These are phyloP conservation scores for Platichthys stellatus DNA, from an alignment of 2,113 vertebrate genomes.

Conservation along the genomic window DNA sequence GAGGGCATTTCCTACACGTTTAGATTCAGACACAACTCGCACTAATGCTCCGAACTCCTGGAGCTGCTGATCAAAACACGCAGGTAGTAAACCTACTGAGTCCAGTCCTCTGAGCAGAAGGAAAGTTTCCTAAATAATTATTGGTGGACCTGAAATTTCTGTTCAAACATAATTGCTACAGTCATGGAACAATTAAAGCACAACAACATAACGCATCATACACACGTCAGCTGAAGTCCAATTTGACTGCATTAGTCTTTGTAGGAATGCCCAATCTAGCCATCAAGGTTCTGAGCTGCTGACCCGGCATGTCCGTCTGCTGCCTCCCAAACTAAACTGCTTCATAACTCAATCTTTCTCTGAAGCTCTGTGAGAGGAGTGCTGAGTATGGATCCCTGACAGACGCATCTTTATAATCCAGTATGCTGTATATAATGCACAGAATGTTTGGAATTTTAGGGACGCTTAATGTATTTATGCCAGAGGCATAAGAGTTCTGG, in stretches of 20 bases:
- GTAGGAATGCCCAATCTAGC: conserved; percentile 34
- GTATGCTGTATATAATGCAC: not conserved
- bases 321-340: conserved; percentile 19
- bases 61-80: not conserved
- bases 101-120: not conserved
- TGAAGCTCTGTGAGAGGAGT: conserved; percentile 7
- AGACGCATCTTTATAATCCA: not conserved
- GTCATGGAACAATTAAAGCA: not conserved
- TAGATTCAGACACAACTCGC: not conserved
- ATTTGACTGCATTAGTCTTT: not conserved
- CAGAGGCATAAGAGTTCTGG: no score
- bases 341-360: not conserved
- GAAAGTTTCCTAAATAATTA: not conserved
- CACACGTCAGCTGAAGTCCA: not conserved
- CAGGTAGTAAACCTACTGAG: not conserved
- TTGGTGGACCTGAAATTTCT: not conserved
- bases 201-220: not conserved
- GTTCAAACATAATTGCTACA: not conserved
- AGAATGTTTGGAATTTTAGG: not conserved
- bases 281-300: conserved; percentile 14
- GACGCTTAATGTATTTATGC: no score
- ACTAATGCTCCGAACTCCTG: not conserved
- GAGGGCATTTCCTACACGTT: conserved; percentile 29
- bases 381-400: conserved; percentile 23
- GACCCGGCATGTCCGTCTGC: conserved; percentile 15